These are phyloP conservation scores for Aphidius ervi DNA, from an alignment of 1,140 invertebrate genomes.

Conservation along the genomic window DNA sequence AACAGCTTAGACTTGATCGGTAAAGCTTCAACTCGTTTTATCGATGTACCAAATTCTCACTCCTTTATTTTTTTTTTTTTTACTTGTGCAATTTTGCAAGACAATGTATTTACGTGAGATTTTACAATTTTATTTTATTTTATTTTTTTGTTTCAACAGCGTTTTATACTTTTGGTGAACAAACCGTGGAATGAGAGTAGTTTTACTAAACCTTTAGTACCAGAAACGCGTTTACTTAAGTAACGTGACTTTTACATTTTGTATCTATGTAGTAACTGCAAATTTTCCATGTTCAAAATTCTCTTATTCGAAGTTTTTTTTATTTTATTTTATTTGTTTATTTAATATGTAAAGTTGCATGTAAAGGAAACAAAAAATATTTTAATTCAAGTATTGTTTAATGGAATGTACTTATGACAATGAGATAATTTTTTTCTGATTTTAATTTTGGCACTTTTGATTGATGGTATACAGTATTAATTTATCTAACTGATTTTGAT, in stretches of 20 bases:
- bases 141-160: background rate
- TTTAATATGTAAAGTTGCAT: background rate
- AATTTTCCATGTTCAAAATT: conserved; percentile 17
- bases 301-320: background rate
- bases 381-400: too few species aligned
- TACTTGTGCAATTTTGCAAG: conserved; percentile 13
- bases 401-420: too few species aligned
- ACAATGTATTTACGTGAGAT: conserved; percentile 14
- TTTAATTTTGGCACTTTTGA: too few species aligned
- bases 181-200: conserved; percentile 12
- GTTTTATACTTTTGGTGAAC: background rate
- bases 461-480: too few species aligned
- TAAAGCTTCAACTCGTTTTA: conserved; percentile 19
- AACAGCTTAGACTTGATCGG: background rate
- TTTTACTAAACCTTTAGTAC: conserved; percentile 13
- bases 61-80: background rate
- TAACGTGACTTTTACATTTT: conserved; percentile 18
- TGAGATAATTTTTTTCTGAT: too few species aligned
- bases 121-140: background rate
- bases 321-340: background rate
- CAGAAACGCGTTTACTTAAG: conserved; percentile 15
- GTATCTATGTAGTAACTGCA: conserved; percentile 14
- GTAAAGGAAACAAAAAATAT: too few species aligned
- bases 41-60: conserved; percentile 9
- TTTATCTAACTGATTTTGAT: too few species aligned